Conservation (phyloP, 2,113 vertebrate species). For the Melanerpes aurifrons region DNA sequence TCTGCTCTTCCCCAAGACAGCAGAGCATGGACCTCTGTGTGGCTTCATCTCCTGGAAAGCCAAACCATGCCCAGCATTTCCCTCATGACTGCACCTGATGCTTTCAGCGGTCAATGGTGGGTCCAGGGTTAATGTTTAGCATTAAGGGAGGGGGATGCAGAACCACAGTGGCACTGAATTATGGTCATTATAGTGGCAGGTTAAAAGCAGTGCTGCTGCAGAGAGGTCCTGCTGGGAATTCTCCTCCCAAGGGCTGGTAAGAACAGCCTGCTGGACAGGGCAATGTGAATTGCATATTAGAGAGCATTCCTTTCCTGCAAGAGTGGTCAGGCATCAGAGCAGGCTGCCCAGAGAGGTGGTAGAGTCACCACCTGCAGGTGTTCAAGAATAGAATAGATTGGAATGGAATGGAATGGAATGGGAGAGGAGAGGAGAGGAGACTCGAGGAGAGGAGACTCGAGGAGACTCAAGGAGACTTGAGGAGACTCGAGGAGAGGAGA, state of each 20-base stretch:
- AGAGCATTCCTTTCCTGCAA: too few species aligned
- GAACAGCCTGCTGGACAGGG: not conserved
- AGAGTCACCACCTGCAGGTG: too few species aligned
- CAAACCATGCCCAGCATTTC: conserved; percentile 34
- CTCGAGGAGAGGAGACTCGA: too few species aligned
- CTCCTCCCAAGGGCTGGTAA: not conserved
- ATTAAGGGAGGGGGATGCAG: not conserved
- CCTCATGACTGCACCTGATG: conserved; percentile 20
- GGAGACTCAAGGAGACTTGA: too few species aligned
- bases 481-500: too few species aligned
- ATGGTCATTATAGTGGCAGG: conserved; percentile 33
- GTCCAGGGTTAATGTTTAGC: conserved; percentile 44
- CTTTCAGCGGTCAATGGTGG: conserved; percentile 1
- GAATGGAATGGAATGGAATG: too few species aligned
- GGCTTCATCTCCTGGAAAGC: not conserved
- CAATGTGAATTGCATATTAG: not conserved
- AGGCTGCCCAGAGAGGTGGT: too few species aligned
- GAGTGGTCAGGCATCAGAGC: too few species aligned
- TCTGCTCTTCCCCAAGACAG: not conserved
- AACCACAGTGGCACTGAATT: conserved; percentile 42
- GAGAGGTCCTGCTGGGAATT: conserved; percentile 42
- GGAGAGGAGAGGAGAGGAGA: too few species aligned
- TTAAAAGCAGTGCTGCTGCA: conserved; percentile 46
- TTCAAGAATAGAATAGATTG: too few species aligned
- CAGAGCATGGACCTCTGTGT: not conserved